phyloP scores from a whole-genome alignment of 2,888 invertebrate genomes.

The Lottia gigantea region DNA sequence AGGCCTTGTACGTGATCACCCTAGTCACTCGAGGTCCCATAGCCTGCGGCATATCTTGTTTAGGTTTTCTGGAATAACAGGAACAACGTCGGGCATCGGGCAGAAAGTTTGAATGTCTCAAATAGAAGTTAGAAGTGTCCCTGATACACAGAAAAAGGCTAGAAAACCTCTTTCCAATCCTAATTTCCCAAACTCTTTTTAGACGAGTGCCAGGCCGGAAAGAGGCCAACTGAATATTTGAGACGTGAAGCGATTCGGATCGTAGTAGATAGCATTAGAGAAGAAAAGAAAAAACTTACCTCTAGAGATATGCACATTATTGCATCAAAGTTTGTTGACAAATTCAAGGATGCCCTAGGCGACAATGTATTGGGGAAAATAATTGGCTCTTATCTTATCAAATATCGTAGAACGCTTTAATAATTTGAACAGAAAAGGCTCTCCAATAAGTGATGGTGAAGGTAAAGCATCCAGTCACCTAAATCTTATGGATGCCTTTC shows the following conservation, averaged over 20 bases:
- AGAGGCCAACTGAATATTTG: neutral
- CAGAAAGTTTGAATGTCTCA: too few species aligned
- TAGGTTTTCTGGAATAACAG: too few species aligned
- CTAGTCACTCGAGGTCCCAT: too few species aligned
- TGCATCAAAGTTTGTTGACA: neutral
- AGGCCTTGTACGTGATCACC: too few species aligned
- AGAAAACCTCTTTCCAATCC: too few species aligned
- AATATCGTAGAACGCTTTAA: neutral
- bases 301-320: neutral
- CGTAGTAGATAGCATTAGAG: neutral
- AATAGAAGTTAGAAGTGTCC: too few species aligned
- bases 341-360: neutral
- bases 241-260: neutral
- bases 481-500: neutral
- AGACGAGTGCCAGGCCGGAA: neutral
- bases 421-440: neutral
- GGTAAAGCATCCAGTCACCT: neutral
- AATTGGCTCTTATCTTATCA: neutral
- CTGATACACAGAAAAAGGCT: too few species aligned
- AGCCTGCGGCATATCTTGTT: too few species aligned
- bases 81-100: too few species aligned
- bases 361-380: slow-evolving; percentile 5
- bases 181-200: neutral
- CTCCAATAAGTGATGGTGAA: neutral
- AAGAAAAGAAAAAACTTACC: neutral